phyloP scores from a whole-genome alignment of 2,888 invertebrate genomes.

The Ctena decussata region DNA sequence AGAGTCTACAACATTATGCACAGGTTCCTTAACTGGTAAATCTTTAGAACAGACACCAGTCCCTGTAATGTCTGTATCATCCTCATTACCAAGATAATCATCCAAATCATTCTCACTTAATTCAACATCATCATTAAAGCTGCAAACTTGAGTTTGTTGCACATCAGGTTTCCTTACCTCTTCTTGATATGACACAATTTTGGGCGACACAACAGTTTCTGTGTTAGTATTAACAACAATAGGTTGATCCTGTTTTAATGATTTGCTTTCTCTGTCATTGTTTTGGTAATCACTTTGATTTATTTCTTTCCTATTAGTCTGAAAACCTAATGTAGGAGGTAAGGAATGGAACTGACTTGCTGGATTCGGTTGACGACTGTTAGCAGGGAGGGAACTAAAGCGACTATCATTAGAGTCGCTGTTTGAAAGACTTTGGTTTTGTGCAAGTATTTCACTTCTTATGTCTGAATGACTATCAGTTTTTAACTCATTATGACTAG shows the following conservation, averaged over 20 bases:
- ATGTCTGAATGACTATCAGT: background rate
- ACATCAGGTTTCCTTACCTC: background rate
- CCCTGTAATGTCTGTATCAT: background rate
- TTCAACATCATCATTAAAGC: slow-evolving; percentile 54
- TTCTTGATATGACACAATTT: background rate
- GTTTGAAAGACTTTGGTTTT: slow-evolving; percentile 13
- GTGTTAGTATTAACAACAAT: background rate
- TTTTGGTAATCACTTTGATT: slow-evolving; percentile 1
- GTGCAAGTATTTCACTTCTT: background rate
- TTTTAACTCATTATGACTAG: background rate
- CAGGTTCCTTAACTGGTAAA: background rate
- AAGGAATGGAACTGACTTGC: slow-evolving; percentile 1
- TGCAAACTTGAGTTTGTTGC: background rate
- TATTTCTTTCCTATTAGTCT: background rate
- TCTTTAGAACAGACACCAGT: background rate
- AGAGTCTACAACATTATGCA: background rate
- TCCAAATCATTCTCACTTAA: slow-evolving; percentile 72
- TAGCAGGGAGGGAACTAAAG: background rate
- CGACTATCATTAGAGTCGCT: background rate
- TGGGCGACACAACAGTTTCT: background rate
- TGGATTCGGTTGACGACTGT: background rate
- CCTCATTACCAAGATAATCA: slow-evolving; percentile 68
- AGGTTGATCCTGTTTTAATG: background rate
- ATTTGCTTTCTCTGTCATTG: background rate
- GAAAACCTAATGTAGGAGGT: background rate